Percentiles rank a stretch among this genome's conserved stretches.
These are phyloP conservation scores for Allacma fusca DNA, from an alignment of 2,888 invertebrate genomes.

Conservation along the genomic window DNA sequence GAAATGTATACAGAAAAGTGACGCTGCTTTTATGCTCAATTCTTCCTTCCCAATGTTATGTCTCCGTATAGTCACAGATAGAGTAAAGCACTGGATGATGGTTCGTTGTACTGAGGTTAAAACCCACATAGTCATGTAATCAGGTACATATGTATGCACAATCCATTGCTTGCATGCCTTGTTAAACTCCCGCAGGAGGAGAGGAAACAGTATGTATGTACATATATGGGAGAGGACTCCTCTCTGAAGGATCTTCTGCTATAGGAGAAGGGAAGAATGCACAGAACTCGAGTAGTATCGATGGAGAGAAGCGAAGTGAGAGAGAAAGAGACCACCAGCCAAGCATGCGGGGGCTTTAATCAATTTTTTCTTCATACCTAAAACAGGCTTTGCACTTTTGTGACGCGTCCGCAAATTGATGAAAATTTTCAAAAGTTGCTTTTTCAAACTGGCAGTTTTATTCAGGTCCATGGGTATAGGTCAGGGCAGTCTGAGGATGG, in stretches of 20 bases:
- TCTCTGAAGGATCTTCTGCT: no score
- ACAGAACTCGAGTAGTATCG: background rate
- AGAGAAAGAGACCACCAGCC: slow-evolving; percentile 25
- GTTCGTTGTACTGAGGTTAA: slow-evolving; percentile 2
- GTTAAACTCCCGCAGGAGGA: no score
- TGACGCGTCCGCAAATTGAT: slow-evolving; percentile 10
- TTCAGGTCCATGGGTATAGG: slow-evolving; percentile 17
- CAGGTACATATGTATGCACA: background rate
- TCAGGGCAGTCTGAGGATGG: background rate
- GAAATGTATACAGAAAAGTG: background rate
- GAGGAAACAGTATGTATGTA: no score
- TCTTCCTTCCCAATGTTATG: no score
- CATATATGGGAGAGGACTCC: no score
- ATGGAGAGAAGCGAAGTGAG: background rate
- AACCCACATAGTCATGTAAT: background rate
- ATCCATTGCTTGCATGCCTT: no score
- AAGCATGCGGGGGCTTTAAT: slow-evolving; percentile 30
- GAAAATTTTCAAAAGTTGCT: slow-evolving; percentile 24
- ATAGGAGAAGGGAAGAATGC: background rate
- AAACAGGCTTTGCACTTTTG: background rate
- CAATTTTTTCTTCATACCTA: slow-evolving; percentile 13
- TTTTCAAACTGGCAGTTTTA: slow-evolving; percentile 19
- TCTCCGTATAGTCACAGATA: background rate
- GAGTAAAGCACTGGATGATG: background rate
- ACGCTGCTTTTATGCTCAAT: background rate